phyloP scores from a whole-genome alignment of 2,113 vertebrate genomes.

The Dromaius novaehollandiae region DNA sequence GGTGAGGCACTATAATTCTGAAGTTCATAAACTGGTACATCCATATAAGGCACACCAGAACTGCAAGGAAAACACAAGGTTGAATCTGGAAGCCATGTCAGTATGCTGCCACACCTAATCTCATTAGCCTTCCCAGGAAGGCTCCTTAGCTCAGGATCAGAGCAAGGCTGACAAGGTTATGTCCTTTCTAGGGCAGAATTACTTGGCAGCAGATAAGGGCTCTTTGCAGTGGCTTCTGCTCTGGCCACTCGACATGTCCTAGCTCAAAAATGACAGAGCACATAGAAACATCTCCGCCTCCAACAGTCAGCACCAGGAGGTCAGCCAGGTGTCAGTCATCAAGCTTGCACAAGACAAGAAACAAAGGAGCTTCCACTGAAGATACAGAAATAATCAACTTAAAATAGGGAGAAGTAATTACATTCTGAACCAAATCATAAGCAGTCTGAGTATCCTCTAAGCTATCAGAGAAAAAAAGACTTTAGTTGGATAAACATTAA shows the following conservation, averaged over 20 bases:
- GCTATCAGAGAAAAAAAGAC: background rate
- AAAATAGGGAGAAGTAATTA: background rate
- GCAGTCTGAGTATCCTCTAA: background rate
- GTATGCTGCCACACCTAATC: background rate
- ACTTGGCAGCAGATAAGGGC: background rate
- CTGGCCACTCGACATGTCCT: background rate
- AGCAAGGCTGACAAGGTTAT: conserved; percentile 9
- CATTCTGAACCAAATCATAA: background rate
- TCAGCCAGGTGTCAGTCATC: background rate
- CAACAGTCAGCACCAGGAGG: background rate
- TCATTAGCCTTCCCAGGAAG: background rate
- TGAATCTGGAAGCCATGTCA: background rate
- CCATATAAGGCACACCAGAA: background rate
- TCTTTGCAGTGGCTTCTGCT: background rate
- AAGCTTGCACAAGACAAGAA: background rate
- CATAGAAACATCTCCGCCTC: background rate
- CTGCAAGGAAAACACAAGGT: background rate
- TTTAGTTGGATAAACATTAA: background rate
- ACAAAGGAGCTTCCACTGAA: background rate
- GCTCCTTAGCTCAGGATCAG: conserved; percentile 26
- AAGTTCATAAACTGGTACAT: background rate
- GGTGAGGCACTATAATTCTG: background rate
- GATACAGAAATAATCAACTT: background rate
- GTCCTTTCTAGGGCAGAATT: background rate
- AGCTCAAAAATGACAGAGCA: background rate